Percentiles rank a stretch among this genome's conserved stretches.
Evolutionary conservation across 2,888 invertebrate species (phyloP).

Genomic region (Heteromyza rotundicornis): DNA sequence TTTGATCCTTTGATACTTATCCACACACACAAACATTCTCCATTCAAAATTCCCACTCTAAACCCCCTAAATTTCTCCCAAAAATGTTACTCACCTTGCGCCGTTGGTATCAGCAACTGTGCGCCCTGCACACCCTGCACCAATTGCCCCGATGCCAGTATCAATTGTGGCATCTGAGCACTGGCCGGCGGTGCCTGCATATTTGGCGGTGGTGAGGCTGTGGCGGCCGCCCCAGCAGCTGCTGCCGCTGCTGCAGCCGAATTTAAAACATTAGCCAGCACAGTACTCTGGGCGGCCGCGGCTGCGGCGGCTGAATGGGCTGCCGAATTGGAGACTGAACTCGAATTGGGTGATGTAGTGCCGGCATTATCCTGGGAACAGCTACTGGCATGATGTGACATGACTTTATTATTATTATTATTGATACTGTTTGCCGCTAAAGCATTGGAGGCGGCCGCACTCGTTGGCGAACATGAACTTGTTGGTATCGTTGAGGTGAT

Average conservation of each 20-base stretch:
- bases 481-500: slow-evolving; percentile 29
- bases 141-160: slow-evolving; percentile 88
- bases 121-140: slow-evolving; percentile 93
- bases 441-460: slow-evolving; percentile 18
- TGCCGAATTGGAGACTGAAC: not conserved
- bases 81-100: slow-evolving; percentile 80
- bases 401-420: slow-evolving; percentile 38
- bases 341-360: slow-evolving; percentile 41
- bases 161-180: slow-evolving; percentile 82
- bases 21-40: not conserved
- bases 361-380: slow-evolving; percentile 38
- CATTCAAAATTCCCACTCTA: slow-evolving; percentile 11
- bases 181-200: slow-evolving; percentile 54
- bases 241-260: slow-evolving; percentile 41
- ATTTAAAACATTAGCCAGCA: slow-evolving; percentile 54
- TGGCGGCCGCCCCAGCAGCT: slow-evolving; percentile 50
- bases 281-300: slow-evolving; percentile 43
- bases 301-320: slow-evolving; percentile 29
- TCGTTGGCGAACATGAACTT: slow-evolving; percentile 22
- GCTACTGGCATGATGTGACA: slow-evolving; percentile 37
- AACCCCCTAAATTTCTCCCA: not conserved
- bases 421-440: slow-evolving; percentile 22
- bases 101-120: slow-evolving; percentile 92
- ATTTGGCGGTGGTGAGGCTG: slow-evolving; percentile 61
- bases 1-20: not conserved